Conservation (phyloP, 1,140 invertebrate genomes). For the Drosophila albomicans region DNA sequence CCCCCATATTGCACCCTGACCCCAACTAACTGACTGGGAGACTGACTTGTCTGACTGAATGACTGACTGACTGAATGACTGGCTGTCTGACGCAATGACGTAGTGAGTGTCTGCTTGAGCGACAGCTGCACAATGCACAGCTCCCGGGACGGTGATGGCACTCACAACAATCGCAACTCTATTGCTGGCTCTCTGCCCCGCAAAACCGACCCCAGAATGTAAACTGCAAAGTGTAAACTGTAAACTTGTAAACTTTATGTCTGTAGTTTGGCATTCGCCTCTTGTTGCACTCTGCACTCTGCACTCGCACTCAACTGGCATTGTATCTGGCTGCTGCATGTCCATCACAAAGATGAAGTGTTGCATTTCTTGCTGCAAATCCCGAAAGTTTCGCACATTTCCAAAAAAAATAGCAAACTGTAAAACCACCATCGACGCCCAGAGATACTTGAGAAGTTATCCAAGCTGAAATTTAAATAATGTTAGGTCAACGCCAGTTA, state of each 20-base stretch:
- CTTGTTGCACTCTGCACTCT: constrained; percentile 27
- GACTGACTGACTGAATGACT: constrained; percentile 16
- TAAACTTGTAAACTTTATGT: constrained; percentile 73
- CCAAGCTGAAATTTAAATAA: constrained; percentile 68
- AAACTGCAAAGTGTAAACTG: constrained; percentile 61
- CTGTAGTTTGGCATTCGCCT: constrained; percentile 56
- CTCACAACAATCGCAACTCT: constrained; percentile 42
- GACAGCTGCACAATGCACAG: constrained; percentile 48
- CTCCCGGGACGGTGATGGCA: constrained; percentile 24
- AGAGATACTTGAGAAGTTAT: constrained; percentile 15
- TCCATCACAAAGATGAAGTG: constrained; percentile 44
- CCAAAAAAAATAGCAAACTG: not conserved
- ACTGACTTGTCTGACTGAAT: constrained; percentile 21
- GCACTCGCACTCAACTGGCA: constrained; percentile 39
- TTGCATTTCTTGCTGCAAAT: constrained; percentile 26
- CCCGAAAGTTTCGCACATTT: constrained; percentile 23
- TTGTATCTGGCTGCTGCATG: constrained; percentile 18
- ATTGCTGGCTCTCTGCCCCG: constrained; percentile 26
- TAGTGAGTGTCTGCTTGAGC: constrained; percentile 47
- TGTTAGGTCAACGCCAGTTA: constrained; percentile 42
- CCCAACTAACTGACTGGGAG: constrained; percentile 9
- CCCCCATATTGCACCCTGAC: constrained; percentile 11
- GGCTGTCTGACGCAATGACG: constrained; percentile 24
- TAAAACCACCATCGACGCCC: not conserved
- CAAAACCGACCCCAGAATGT: constrained; percentile 54